A percentile compares a stretch with the other conserved stretches of the same genome.
phyloP scores from a whole-genome alignment of 2,113 vertebrate genomes.

The Miniopterus natalensis region DNA sequence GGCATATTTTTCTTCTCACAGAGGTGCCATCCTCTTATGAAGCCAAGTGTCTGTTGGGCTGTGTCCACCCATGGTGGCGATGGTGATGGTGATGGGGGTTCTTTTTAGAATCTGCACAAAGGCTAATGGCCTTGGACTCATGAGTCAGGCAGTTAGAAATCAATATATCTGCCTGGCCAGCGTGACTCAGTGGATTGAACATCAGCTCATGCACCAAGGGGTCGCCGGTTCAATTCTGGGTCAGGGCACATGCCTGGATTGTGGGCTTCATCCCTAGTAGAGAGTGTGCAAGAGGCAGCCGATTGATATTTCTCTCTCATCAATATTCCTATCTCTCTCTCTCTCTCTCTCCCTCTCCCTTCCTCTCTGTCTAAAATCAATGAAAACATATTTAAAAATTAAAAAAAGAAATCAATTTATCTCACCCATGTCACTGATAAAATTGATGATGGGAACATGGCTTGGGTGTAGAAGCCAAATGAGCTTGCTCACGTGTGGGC shows the following conservation, averaged over 20 bases:
- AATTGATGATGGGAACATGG: background rate
- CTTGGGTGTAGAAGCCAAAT: background rate
- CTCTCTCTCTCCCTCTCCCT: too few species aligned
- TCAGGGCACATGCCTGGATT: too few species aligned
- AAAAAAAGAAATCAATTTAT: background rate
- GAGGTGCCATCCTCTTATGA: background rate
- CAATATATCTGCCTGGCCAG: too few species aligned
- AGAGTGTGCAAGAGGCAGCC: too few species aligned
- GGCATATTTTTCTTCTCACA: background rate
- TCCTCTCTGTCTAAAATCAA: too few species aligned
- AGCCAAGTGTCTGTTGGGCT: background rate
- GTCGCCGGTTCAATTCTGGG: too few species aligned
- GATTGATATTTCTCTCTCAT: too few species aligned
- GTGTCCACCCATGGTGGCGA: background rate
- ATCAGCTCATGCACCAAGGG: too few species aligned
- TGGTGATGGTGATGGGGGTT: background rate
- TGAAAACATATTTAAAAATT: too few species aligned
- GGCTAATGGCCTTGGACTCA: background rate
- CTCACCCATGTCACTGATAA: background rate
- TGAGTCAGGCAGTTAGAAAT: background rate
- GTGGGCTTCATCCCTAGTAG: too few species aligned
- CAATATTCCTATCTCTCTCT: too few species aligned
- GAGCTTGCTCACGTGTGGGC: background rate
- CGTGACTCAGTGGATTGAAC: too few species aligned
- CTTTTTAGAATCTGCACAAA: constrained; percentile 11